phyloP scores from a whole-genome alignment of 2,797 vertebrate species.

The Peromyscus eremicus region DNA sequence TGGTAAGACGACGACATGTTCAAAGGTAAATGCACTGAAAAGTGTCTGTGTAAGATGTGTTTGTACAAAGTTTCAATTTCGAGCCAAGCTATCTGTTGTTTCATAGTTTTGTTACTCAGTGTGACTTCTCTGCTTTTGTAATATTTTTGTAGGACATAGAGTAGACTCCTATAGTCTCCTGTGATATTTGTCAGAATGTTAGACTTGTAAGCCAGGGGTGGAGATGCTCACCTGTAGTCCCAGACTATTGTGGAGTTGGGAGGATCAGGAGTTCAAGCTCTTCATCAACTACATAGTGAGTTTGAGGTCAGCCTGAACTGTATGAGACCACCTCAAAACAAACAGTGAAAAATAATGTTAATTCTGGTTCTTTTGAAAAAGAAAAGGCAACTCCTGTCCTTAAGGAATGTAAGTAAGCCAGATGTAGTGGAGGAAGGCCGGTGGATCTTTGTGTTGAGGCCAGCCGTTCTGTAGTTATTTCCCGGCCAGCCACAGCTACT shows the following conservation, averaged over 20 bases:
- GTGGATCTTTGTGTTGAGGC: background rate
- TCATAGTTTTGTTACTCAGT: constrained; percentile 42
- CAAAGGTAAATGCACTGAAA: constrained; percentile 92
- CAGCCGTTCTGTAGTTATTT: background rate
- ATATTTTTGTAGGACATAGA: constrained; percentile 29
- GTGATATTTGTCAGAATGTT: background rate
- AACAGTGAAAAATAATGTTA: background rate
- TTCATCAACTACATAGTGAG: background rate
- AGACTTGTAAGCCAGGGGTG: background rate
- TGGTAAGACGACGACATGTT: constrained; percentile 99
- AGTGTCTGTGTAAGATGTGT: background rate
- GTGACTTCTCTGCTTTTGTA: background rate
- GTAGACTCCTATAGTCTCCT: background rate
- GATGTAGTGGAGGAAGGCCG: background rate
- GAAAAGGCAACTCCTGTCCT: background rate
- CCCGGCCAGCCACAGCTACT: background rate
- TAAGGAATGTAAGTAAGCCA: background rate
- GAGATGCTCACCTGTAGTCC: background rate
- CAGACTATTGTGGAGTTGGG: background rate
- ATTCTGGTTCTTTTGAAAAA: constrained; percentile 32
- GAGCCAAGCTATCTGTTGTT: background rate
- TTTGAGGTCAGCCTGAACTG: background rate
- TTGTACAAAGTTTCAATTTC: constrained; percentile 47
- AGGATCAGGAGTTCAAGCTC: background rate
- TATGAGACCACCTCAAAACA: background rate